Evolutionary conservation across 2,113 vertebrate species (phyloP), one percentile per base, ranked within the genome.

Genomic region (Rhinolophus ferrumequinum): DNA sequence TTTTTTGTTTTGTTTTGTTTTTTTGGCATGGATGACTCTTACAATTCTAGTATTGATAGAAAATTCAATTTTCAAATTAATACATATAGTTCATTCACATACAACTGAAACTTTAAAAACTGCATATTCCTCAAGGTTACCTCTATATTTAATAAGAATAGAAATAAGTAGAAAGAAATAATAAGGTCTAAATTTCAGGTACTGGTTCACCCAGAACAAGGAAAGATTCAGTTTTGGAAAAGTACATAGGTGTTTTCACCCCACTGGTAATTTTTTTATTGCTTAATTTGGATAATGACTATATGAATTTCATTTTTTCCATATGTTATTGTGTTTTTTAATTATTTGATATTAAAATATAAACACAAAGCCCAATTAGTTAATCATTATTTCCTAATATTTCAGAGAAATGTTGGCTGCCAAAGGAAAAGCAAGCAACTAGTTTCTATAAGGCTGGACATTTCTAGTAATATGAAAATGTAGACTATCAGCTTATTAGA

Each of bases 281-380:
- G 38, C 15, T 64, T 56, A 60, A 62, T 62, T 28, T 64, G 64
- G 2, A 77, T 30, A 76, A 2, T 35, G 33, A 75, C 4, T 33
- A 11, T 50, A 79, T 22, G 16, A 47, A 35, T 58, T 79, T 88
- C 30, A 89, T 70, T 58, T 18, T 35, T 81, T 87, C 50, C 72
- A 1, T 28, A 19, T 16, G 38, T 84, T 66, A 26, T 47, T 54
- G 8, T 8, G 58, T 64, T 30, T 76, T 84, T 85, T 28, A 50
- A 79, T 64, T 88, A 50, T 41, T 72, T 66, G 4, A 22, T 82
- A 77, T 33, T 77, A 92, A 89, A 47, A 84, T 67, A 62, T 14
- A 77, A 47, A 52, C 3, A 79, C 28, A 87, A 67, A 88, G n/a
- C 24, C 0, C 30, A 73, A 85, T 16, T 76, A 62, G n/a, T 85